phyloP scores from a whole-genome alignment of 2,113 vertebrate genomes.

The Mesoclemmys tuberculata region DNA sequence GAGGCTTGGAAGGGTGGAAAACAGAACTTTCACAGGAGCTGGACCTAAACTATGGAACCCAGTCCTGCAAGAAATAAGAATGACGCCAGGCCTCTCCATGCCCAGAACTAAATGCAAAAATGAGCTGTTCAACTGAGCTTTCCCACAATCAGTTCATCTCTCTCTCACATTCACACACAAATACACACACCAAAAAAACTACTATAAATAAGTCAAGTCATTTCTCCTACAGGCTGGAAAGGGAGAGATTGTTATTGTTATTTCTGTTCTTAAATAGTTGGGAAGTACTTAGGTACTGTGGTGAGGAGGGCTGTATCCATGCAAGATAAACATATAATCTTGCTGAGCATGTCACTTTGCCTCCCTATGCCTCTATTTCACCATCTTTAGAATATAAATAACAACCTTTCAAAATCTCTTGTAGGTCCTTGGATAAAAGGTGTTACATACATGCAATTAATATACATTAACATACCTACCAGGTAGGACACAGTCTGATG shows the following conservation, averaged over 20 bases:
- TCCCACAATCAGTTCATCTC: background rate
- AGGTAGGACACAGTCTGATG: background rate
- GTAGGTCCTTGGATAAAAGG: rapidly evolving
- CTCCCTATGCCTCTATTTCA: background rate
- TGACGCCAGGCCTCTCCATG: background rate
- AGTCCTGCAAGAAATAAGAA: background rate
- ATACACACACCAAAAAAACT: background rate
- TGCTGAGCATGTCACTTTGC: background rate
- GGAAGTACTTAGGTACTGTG: background rate
- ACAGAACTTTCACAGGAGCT: background rate
- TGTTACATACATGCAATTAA: rapidly evolving
- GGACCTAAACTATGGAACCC: background rate
- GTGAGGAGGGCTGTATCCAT: background rate
- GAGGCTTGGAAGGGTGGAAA: background rate
- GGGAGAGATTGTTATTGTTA: background rate
- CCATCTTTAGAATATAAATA: background rate
- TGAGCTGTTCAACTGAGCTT: background rate
- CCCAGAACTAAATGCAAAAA: background rate
- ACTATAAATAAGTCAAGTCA: background rate
- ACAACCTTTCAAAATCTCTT: rapidly evolving
- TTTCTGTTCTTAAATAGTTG: background rate
- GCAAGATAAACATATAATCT: background rate
- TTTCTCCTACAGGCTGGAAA: background rate
- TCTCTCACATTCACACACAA: background rate
- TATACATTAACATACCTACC: background rate